Conservation (phyloP, 2,797 vertebrate species). For the Otolemur crassicaudatus region DNA sequence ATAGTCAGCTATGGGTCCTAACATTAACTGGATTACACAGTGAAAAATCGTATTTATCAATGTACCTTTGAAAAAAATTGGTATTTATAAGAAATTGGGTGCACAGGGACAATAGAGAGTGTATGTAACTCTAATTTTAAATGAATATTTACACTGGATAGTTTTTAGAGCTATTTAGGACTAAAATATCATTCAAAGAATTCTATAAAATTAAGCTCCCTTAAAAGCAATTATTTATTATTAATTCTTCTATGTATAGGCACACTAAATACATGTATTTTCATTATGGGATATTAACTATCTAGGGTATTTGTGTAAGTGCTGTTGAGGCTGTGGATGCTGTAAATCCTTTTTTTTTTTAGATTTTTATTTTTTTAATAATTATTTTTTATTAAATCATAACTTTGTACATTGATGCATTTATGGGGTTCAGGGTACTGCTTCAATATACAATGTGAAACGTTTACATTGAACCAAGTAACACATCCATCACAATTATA, state of each 20-base stretch:
- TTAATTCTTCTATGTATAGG: conserved; percentile 33
- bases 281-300: conserved; percentile 32
- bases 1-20: background rate
- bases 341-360: background rate
- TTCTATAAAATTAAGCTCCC: background rate
- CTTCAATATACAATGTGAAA: too few species aligned
- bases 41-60: conserved; percentile 42
- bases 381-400: too few species aligned
- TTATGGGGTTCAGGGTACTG: too few species aligned
- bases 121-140: conserved; percentile 40
- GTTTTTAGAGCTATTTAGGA: conserved; percentile 40
- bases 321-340: background rate
- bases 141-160: conserved; percentile 1
- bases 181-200: conserved; percentile 53
- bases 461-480: too few species aligned
- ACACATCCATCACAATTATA: too few species aligned
- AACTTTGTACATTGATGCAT: too few species aligned
- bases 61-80: conserved; percentile 8
- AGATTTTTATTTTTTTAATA: too few species aligned
- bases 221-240: conserved; percentile 56
- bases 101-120: background rate
- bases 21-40: background rate
- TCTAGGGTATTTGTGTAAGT: conserved; percentile 23
- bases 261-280: conserved; percentile 54
- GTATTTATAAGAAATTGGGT: conserved; percentile 18